A percentile compares a stretch with the other conserved stretches of the same genome.
Conservation (phyloP, 2,888 invertebrate genomes). For the Galeopsomyia nigrocyanea region DNA sequence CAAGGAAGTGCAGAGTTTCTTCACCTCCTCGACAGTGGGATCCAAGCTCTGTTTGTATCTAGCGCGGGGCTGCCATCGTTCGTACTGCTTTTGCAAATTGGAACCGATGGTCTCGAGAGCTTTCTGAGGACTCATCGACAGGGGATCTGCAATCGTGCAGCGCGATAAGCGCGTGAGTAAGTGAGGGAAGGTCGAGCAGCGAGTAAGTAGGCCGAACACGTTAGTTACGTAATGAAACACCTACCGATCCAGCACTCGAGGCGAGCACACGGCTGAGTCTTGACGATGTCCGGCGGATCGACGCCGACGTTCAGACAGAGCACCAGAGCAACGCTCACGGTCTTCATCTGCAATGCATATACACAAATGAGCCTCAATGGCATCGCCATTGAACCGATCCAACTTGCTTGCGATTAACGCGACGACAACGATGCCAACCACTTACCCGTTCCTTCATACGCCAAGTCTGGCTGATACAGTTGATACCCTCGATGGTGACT, state of each 20-base stretch:
- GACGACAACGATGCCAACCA: slow-evolving; percentile 35
- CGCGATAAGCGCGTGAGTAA: slow-evolving; percentile 18
- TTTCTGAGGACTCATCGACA: slow-evolving; percentile 89
- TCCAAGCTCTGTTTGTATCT: slow-evolving; percentile 97
- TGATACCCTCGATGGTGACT: slow-evolving; percentile 78
- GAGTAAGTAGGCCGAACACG: neutral
- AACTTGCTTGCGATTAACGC: neutral
- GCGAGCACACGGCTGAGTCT: slow-evolving; percentile 96
- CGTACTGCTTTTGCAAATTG: slow-evolving; percentile 95
- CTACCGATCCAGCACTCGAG: slow-evolving; percentile 97
- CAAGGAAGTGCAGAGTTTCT: slow-evolving; percentile 94
- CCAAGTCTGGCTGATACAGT: slow-evolving; percentile 84
- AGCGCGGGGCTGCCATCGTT: slow-evolving; percentile 98
- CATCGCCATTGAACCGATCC: too few species aligned
- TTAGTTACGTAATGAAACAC: slow-evolving; percentile 33
- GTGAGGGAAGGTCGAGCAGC: slow-evolving; percentile 8
- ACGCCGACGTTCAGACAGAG: slow-evolving; percentile 99
- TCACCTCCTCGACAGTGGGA: slow-evolving; percentile 98
- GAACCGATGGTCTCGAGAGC: slow-evolving; percentile 93
- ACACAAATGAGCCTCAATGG: too few species aligned
- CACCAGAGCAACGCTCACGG: slow-evolving; percentile 97
- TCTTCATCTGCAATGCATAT: slow-evolving; percentile 86
- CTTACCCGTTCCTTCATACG: slow-evolving; percentile 91
- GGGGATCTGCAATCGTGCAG: slow-evolving; percentile 77
- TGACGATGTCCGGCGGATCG: slow-evolving; percentile 98